A percentile compares a stretch with the other conserved stretches of the same genome.
phyloP scores from a whole-genome alignment of 1,140 invertebrate genomes.

The Trichonephila inaurata region DNA sequence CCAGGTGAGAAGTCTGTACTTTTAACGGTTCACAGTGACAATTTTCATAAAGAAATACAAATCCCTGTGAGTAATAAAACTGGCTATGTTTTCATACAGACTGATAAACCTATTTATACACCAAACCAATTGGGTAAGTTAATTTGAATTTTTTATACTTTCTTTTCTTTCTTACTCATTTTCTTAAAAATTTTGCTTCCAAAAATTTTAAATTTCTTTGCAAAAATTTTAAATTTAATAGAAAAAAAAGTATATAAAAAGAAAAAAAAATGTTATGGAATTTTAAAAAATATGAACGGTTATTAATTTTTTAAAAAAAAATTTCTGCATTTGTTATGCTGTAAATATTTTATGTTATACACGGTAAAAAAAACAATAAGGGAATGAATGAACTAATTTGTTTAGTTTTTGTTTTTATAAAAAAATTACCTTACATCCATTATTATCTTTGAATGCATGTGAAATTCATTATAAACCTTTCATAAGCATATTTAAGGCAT shows the following conservation, averaged over 20 bases:
- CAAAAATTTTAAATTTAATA: not conserved
- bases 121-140: constrained; percentile 66
- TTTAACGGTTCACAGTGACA: constrained; percentile 9
- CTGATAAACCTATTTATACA: constrained; percentile 74
- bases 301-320: too few species aligned
- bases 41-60: constrained; percentile 66
- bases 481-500: too few species aligned
- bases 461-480: too few species aligned
- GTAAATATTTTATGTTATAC: too few species aligned
- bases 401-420: too few species aligned
- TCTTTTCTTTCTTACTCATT: not conserved
- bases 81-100: constrained; percentile 73
- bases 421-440: too few species aligned
- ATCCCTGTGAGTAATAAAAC: constrained; percentile 53
- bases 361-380: too few species aligned
- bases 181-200: not conserved
- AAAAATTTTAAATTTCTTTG: not conserved
- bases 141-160: not conserved
- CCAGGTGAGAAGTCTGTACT: constrained; percentile 29
- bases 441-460: too few species aligned
- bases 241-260: not conserved
- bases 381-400: too few species aligned
- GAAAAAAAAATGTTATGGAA: not conserved
- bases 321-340: too few species aligned
- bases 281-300: too few species aligned